Percentiles rank a stretch among this genome's conserved stretches.
phyloP scores from a whole-genome alignment of 2,113 vertebrate genomes.

The Apeltes quadracus region DNA sequence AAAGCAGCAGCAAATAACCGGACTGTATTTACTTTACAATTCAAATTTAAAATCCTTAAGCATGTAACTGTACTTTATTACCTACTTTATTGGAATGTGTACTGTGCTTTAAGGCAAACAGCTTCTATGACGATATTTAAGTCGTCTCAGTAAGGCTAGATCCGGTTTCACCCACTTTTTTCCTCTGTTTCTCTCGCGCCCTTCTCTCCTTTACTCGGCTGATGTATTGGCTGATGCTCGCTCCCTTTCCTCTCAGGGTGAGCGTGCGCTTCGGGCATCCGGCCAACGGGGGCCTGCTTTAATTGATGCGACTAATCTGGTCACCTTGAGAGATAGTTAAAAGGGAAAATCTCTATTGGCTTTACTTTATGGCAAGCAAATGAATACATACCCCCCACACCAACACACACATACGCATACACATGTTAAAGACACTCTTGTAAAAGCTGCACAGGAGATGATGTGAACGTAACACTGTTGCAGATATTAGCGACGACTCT shows the following conservation, averaged over 20 bases:
- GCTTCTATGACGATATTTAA: conserved; percentile 20
- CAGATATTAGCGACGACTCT: conserved; percentile 57
- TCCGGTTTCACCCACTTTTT: conserved; percentile 40
- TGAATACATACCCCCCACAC: conserved; percentile 39
- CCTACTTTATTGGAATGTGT: conserved; percentile 49
- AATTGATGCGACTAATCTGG: conserved; percentile 81
- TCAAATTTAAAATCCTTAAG: conserved; percentile 42
- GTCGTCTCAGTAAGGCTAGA: conserved; percentile 25
- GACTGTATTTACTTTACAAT: conserved; percentile 52
- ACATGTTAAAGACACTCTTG: conserved; percentile 23
- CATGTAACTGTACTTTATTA: conserved; percentile 50
- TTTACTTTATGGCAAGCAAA: conserved; percentile 73
- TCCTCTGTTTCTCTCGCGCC: conserved; percentile 14
- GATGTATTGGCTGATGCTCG: conserved; percentile 68
- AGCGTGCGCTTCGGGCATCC: conserved; percentile 65
- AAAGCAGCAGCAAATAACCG: conserved; percentile 30
- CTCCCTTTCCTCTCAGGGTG: conserved; percentile 59
- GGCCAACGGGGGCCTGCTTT: conserved; percentile 68
- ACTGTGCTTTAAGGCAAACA: conserved; percentile 46
- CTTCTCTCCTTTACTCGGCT: conserved; percentile 43
- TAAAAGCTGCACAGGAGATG: conserved; percentile 31
- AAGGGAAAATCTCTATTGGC: conserved; percentile 79
- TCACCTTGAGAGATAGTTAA: conserved; percentile 80
- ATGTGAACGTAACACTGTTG: conserved; percentile 39
- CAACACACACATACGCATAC: conserved; percentile 4